phyloP scores from a whole-genome alignment of 1,140 invertebrate species.

The Zelostemma sp. region DNA sequence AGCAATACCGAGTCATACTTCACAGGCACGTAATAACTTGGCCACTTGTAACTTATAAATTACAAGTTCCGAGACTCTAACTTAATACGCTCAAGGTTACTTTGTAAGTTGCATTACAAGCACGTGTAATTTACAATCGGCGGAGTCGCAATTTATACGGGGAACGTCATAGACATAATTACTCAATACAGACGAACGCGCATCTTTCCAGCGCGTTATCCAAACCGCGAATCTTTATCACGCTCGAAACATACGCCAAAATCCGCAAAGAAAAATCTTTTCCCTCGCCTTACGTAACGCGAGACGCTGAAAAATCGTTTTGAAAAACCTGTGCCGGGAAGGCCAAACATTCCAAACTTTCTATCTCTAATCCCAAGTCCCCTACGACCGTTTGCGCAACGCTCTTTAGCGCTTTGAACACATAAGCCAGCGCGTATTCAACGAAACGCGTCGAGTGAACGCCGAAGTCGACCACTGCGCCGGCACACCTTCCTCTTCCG shows the following conservation, averaged over 20 bases:
- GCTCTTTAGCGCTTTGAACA: slow-evolving; percentile 35
- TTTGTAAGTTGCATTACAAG: background rate
- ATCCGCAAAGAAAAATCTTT: background rate
- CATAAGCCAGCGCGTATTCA: slow-evolving; percentile 44
- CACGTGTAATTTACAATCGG: slow-evolving; percentile 5
- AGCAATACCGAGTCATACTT: too few relatives aligned
- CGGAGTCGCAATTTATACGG: background rate
- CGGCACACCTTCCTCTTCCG: slow-evolving; percentile 53
- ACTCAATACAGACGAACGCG: background rate
- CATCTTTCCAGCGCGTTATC: background rate
- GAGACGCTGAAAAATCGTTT: background rate
- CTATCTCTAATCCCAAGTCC: slow-evolving; percentile 1
- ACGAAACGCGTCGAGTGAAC: slow-evolving; percentile 32
- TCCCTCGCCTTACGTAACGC: background rate
- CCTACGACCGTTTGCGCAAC: slow-evolving; percentile 44
- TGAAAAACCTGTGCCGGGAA: background rate
- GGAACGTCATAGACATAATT: background rate
- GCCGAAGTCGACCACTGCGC: slow-evolving; percentile 31
- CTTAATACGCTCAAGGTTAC: background rate
- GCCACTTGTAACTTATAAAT: slow-evolving; percentile 34
- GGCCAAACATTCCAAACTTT: slow-evolving; percentile 6
- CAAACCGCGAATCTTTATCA: too few relatives aligned
- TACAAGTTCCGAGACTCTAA: slow-evolving; percentile 32
- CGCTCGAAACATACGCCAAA: background rate
- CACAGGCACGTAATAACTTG: slow-evolving; percentile 1